A percentile compares a stretch with the other conserved stretches of the same genome.
Evolutionary conservation across 2,888 invertebrate genomes (phyloP).

Genomic region (Seira sanloemensis): DNA sequence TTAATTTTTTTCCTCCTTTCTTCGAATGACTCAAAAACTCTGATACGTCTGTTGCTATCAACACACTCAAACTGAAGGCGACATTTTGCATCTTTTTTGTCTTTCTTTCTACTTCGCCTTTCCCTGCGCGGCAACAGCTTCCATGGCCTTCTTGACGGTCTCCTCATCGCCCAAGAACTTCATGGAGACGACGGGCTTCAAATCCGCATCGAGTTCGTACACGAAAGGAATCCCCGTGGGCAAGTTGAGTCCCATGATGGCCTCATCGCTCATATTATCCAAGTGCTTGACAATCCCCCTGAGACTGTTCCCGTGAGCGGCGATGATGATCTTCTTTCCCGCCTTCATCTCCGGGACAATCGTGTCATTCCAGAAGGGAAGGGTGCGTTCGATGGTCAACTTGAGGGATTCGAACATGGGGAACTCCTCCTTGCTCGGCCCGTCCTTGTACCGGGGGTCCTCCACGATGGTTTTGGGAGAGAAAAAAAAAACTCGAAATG

Average conservation of each 20-base stretch:
- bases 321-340: slow-evolving; percentile 87
- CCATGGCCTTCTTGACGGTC: slow-evolving; percentile 85
- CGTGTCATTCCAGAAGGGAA: slow-evolving; percentile 91
- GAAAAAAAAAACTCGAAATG: slow-evolving; percentile 81
- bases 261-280: slow-evolving; percentile 84
- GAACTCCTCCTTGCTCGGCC: slow-evolving; percentile 83
- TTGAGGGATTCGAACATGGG: slow-evolving; percentile 90
- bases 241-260: slow-evolving; percentile 85
- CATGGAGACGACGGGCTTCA: slow-evolving; percentile 84
- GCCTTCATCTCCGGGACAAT: slow-evolving; percentile 89
- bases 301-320: slow-evolving; percentile 91
- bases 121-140: slow-evolving; percentile 86
- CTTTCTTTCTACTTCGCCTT: slow-evolving; percentile 80
- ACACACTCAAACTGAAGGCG: neutral
- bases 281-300: slow-evolving; percentile 91
- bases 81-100: neutral
- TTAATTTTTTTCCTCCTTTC: too few relatives aligned
- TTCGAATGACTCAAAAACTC: slow-evolving; percentile 46
- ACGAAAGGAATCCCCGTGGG: slow-evolving; percentile 89
- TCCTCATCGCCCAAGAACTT: slow-evolving; percentile 86
- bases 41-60: neutral
- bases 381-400: slow-evolving; percentile 86
- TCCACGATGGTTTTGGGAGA: slow-evolving; percentile 86
- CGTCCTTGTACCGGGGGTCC: slow-evolving; percentile 84
- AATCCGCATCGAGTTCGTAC: slow-evolving; percentile 84